These are phyloP conservation scores for Chondrosia reniformis DNA, from an alignment of 37 sponge, comb jelly and placozoan genomes.

Conservation along the genomic window DNA sequence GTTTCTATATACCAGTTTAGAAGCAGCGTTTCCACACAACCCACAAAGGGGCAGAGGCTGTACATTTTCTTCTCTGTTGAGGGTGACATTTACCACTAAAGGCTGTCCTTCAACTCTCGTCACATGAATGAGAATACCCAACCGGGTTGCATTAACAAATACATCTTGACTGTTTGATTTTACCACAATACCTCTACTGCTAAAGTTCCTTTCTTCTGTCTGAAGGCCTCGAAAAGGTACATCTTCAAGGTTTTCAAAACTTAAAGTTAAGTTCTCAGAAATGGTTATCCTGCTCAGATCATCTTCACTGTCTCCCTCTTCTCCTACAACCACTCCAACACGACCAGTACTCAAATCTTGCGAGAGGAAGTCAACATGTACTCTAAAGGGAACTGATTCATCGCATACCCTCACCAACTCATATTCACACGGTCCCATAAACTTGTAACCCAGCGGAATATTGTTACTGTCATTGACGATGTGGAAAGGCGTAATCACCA, in stretches of 20 bases:
- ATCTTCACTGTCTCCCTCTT: not conserved
- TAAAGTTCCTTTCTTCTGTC: too few relatives aligned
- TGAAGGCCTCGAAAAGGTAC: not conserved
- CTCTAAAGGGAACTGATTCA: not conserved
- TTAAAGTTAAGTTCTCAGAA: not conserved
- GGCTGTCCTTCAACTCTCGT: not conserved
- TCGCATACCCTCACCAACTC: constrained; percentile 19
- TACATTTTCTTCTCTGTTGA: not conserved
- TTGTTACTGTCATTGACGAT: too few relatives aligned
- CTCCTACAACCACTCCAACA: constrained; percentile 22
- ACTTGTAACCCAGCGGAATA: not conserved
- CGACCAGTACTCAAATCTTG: constrained; percentile 15
- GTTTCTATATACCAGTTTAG: not conserved
- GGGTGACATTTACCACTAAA: not conserved
- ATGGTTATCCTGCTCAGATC: not conserved
- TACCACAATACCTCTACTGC: not conserved
- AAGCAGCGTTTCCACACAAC: not conserved
- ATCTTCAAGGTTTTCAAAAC: not conserved
- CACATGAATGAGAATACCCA: not conserved
- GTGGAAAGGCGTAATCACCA: not conserved
- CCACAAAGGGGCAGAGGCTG: not conserved
- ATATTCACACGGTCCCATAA: constrained; percentile 52
- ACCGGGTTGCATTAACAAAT: not conserved
- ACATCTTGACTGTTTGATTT: not conserved
- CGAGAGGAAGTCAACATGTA: constrained; percentile 44